Conservation (phyloP, 2,113 vertebrate species). For the Chamaea fasciata region DNA sequence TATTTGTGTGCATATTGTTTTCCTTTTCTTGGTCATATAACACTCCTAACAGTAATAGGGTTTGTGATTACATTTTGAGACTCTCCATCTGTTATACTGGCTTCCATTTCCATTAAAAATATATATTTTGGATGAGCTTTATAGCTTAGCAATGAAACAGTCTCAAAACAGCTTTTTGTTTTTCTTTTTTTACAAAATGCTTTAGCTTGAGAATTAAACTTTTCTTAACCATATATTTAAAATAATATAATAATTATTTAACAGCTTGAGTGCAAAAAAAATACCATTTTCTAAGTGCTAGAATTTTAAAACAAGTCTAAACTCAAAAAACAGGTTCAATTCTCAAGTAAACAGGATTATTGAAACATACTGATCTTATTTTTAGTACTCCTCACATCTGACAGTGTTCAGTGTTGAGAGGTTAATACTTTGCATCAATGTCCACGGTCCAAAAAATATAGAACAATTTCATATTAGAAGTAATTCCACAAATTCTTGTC, state of each 20-base stretch:
- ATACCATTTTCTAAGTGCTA: background rate
- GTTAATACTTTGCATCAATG: background rate
- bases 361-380: background rate
- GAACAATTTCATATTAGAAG: background rate
- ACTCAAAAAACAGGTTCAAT: background rate
- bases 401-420: background rate
- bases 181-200: background rate
- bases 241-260: background rate
- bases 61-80: conserved; percentile 10
- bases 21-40: background rate
- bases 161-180: background rate
- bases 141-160: background rate
- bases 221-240: background rate
- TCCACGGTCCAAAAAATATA: background rate
- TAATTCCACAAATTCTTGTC: background rate
- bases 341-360: background rate
- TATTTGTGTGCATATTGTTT: background rate
- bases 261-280: background rate
- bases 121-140: background rate
- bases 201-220: background rate
- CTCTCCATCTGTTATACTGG: background rate
- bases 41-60: background rate
- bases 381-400: background rate
- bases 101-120: background rate
- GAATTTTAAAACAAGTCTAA: background rate